These are phyloP conservation scores for Sitophilus oryzae DNA, from an alignment of 1,140 invertebrate species.

Conservation along the genomic window DNA sequence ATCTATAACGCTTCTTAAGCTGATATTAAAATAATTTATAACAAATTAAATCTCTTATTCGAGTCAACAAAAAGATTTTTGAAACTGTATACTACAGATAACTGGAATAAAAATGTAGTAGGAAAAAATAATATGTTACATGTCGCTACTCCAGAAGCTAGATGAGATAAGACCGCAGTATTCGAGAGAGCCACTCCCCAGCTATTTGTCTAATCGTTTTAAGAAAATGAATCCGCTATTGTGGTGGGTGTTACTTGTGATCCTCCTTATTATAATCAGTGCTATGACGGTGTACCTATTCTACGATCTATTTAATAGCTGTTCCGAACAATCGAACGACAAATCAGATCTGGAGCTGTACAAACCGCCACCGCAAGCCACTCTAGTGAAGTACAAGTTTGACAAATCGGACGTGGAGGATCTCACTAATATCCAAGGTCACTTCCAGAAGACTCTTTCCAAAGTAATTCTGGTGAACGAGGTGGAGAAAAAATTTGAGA, in stretches of 20 bases:
- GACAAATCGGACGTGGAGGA: slow-evolving; percentile 24
- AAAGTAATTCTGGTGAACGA: slow-evolving; percentile 14
- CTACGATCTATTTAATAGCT: slow-evolving; percentile 13
- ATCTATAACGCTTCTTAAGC: no score
- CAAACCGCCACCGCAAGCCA: background rate
- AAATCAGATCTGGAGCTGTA: background rate
- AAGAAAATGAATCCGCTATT: slow-evolving; percentile 21
- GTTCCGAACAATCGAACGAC: slow-evolving; percentile 1
- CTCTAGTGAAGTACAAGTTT: slow-evolving; percentile 11
- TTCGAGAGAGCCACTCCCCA: background rate
- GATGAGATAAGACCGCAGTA: background rate
- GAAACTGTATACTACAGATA: no score
- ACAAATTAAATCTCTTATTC: no score
- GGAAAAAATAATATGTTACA: slow-evolving; percentile 4
- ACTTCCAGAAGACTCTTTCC: slow-evolving; percentile 7
- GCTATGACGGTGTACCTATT: slow-evolving; percentile 18
- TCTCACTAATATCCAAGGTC: slow-evolving; percentile 14
- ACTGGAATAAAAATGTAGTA: no score
- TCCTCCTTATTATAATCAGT: slow-evolving; percentile 19
- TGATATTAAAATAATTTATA: no score
- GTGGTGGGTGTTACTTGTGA: slow-evolving; percentile 24
- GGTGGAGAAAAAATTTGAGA: background rate
- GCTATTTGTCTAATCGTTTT: background rate
- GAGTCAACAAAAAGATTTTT: no score
- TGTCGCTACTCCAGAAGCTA: background rate